Conservation (phyloP, 2,113 vertebrate species). For the Melospiza melodia region DNA sequence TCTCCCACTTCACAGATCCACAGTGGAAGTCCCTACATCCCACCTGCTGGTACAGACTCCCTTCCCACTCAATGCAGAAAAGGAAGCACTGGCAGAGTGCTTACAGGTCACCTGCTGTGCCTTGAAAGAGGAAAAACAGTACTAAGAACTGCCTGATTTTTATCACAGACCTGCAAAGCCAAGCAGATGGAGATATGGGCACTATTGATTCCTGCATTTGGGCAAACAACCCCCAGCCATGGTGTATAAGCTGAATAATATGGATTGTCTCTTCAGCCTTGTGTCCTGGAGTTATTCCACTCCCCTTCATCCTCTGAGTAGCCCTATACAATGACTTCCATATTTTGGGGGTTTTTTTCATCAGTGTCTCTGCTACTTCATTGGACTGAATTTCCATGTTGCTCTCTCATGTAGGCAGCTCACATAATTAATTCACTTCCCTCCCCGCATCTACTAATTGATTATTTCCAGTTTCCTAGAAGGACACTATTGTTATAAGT, state of each 20-base stretch:
- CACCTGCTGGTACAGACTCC: background rate
- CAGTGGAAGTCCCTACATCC: background rate
- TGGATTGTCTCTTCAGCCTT: background rate
- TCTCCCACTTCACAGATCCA: background rate
- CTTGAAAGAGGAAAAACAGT: background rate
- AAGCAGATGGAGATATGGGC: background rate
- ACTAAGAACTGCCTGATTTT: background rate
- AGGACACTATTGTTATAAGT: background rate
- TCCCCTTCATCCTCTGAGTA: background rate
- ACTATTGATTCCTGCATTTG: background rate
- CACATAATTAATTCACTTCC: background rate
- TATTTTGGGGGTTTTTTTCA: background rate
- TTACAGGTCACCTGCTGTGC: background rate
- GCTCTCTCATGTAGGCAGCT: background rate
- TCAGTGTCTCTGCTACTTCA: background rate
- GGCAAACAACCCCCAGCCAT: background rate
- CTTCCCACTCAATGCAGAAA: background rate
- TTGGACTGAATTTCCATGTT: background rate
- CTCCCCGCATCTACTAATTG: background rate
- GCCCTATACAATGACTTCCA: background rate
- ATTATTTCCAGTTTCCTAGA: background rate
- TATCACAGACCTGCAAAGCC: background rate
- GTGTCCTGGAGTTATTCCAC: background rate
- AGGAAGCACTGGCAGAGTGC: background rate
- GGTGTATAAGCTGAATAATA: background rate